A percentile compares a stretch with the other conserved stretches of the same genome.
These are phyloP conservation scores for Pollenia amentaria DNA, from an alignment of 2,888 invertebrate genomes.

Conservation along the genomic window DNA sequence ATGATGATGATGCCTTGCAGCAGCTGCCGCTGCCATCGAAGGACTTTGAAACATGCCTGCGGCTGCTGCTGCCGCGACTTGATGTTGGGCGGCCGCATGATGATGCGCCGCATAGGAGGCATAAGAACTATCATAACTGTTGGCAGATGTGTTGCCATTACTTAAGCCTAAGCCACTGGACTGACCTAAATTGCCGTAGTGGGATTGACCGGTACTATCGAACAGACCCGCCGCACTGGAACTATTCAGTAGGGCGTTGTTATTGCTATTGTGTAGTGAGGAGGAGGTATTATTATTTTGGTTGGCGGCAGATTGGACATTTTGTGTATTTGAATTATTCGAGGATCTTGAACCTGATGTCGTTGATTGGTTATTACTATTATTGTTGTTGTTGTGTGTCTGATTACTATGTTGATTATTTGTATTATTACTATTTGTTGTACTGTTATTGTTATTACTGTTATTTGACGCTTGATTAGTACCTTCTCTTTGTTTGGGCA, in stretches of 20 bases:
- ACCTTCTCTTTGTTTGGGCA: constrained; percentile 93
- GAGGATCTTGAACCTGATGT: constrained; percentile 66
- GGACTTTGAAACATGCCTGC: constrained; percentile 83
- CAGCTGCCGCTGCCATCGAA: constrained; percentile 84
- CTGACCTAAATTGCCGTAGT: constrained; percentile 76
- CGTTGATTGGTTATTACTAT: constrained; percentile 63
- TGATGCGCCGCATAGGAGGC: constrained; percentile 80
- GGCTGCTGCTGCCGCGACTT: constrained; percentile 82
- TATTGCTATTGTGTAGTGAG: constrained; percentile 54
- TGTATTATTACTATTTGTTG: constrained; percentile 75
- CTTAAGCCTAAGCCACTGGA: constrained; percentile 66
- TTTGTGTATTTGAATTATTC: constrained; percentile 73
- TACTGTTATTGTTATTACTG: constrained; percentile 79
- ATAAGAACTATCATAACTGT: constrained; percentile 80
- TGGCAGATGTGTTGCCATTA: constrained; percentile 69
- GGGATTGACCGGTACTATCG: constrained; percentile 80
- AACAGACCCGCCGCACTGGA: constrained; percentile 78
- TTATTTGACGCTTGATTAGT: constrained; percentile 83
- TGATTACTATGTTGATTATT: constrained; percentile 76
- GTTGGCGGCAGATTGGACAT: constrained; percentile 75
- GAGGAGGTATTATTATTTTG: constrained; percentile 74
- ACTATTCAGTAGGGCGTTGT: constrained; percentile 76
- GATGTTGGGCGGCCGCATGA: constrained; percentile 81
- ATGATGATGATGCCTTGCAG: constrained; percentile 81
- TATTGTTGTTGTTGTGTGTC: constrained; percentile 73